phyloP scores from a whole-genome alignment of 2,797 vertebrate genomes.

The Urocyon cinereoargenteus region DNA sequence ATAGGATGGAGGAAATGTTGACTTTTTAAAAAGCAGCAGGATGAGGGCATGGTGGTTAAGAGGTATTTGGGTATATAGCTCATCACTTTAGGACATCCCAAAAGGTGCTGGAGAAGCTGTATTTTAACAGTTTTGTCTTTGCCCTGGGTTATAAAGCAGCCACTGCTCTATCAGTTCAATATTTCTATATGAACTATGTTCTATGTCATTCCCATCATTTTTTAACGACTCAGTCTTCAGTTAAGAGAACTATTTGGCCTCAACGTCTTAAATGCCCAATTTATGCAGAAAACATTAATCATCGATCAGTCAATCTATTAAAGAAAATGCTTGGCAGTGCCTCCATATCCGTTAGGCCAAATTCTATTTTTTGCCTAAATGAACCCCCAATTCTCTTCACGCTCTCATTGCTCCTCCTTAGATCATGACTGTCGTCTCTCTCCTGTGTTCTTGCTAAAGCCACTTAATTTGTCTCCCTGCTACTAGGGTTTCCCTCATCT shows the following conservation, averaged over 20 bases:
- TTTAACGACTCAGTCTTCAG: not conserved
- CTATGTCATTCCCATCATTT: not conserved
- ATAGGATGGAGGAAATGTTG: not conserved
- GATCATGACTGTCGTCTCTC: not conserved
- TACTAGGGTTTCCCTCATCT: not conserved
- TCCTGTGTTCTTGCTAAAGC: accelerated
- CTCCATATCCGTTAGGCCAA: not conserved
- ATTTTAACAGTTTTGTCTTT: not conserved
- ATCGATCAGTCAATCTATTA: no score
- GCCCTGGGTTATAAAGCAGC: not conserved
- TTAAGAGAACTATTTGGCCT: not conserved
- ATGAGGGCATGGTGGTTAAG: not conserved
- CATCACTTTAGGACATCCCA: not conserved
- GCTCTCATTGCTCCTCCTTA: not conserved
- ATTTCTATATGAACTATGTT: not conserved
- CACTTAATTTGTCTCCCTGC: not conserved
- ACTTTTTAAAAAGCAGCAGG: not conserved
- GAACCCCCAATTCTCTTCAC: not conserved
- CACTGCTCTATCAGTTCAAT: not conserved
- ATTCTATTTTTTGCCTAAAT: not conserved
- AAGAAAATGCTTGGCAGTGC: not conserved
- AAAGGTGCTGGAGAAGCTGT: accelerated
- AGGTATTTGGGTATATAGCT: not conserved
- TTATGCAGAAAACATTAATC: no score
- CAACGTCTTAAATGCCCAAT: not conserved